These are phyloP conservation scores for Parelbella ahira DNA, from an alignment of 2,888 invertebrate species.

Conservation along the genomic window DNA sequence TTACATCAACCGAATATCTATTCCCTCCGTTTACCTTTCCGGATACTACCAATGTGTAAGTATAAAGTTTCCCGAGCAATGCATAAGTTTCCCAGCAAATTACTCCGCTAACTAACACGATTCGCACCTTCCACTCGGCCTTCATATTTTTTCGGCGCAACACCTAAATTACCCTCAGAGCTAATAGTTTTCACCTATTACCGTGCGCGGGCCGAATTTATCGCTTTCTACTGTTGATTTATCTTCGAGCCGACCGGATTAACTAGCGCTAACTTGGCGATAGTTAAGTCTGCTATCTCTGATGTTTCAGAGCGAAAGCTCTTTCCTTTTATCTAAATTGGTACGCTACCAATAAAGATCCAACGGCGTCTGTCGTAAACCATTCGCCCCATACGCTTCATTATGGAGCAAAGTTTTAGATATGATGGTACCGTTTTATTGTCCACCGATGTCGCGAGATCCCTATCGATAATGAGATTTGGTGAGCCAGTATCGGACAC, in stretches of 20 bases:
- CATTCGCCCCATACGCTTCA: conserved; percentile 80
- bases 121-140: conserved; percentile 32
- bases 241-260: conserved; percentile 71
- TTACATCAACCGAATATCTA: conserved; percentile 3
- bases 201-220: conserved; percentile 70
- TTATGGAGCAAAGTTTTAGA: conserved; percentile 80
- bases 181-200: conserved; percentile 81
- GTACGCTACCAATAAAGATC: conserved; percentile 80
- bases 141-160: conserved; percentile 59
- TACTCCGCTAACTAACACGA: conserved; percentile 32
- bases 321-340: conserved; percentile 81
- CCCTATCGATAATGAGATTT: conserved; percentile 75
- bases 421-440: conserved; percentile 80
- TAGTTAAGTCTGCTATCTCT: conserved; percentile 80
- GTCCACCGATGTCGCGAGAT: conserved; percentile 79
- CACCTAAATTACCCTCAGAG: conserved; percentile 65
- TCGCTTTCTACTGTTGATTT: conserved; percentile 77
- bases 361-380: conserved; percentile 78
- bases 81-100: conserved; percentile 40
- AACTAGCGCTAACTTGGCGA: conserved; percentile 80
- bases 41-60: too few species aligned
- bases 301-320: conserved; percentile 77
- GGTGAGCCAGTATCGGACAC: conserved; percentile 46
- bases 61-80: conserved; percentile 13
- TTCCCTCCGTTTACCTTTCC: conserved; percentile 4